Evolutionary conservation across 1,140 invertebrate species (phyloP).

Genomic region (Drosophila ananassae): DNA sequence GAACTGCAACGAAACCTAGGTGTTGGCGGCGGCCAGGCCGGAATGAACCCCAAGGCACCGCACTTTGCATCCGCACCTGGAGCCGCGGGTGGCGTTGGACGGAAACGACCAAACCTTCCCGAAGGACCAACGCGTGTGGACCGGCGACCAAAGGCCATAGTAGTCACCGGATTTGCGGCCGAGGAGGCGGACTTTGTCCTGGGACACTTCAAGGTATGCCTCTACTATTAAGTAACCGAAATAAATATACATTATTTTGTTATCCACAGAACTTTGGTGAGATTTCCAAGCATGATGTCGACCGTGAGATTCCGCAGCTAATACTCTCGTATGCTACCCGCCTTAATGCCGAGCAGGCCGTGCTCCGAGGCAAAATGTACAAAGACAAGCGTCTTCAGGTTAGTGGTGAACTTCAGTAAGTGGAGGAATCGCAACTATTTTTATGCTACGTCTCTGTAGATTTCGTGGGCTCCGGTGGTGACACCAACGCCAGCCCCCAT

Average conservation of each 20-base stretch:
- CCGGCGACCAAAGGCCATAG: conserved; percentile 77
- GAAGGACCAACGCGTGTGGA: conserved; percentile 79
- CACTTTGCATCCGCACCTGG: conserved; percentile 34
- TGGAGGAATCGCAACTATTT: not conserved
- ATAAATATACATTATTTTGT: too few species aligned
- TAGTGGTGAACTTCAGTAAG: conserved; percentile 1
- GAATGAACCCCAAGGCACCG: conserved; percentile 23
- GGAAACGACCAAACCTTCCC: conserved; percentile 62
- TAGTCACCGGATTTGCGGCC: conserved; percentile 77
- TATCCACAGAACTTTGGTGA: conserved; percentile 79
- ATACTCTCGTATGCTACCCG: conserved; percentile 82
- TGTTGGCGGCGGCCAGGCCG: conserved; percentile 11
- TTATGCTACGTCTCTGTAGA: conserved; percentile 34
- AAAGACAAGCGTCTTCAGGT: conserved; percentile 83
- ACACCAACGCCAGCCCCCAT: conserved; percentile 46
- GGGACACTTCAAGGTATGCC: conserved; percentile 80
- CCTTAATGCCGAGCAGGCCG: conserved; percentile 83
- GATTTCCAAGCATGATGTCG: conserved; percentile 82
- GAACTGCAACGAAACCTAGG: conserved; percentile 81
- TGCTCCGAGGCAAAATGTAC: conserved; percentile 80
- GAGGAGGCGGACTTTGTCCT: conserved; percentile 82
- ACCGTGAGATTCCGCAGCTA: conserved; percentile 79
- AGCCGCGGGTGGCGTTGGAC: conserved; percentile 37
- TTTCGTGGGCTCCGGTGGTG: conserved; percentile 79
- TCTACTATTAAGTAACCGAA: not conserved